These are phyloP conservation scores for Ramazzottius varieornatus DNA, from an alignment of 2,888 invertebrate species.

Conservation along the genomic window DNA sequence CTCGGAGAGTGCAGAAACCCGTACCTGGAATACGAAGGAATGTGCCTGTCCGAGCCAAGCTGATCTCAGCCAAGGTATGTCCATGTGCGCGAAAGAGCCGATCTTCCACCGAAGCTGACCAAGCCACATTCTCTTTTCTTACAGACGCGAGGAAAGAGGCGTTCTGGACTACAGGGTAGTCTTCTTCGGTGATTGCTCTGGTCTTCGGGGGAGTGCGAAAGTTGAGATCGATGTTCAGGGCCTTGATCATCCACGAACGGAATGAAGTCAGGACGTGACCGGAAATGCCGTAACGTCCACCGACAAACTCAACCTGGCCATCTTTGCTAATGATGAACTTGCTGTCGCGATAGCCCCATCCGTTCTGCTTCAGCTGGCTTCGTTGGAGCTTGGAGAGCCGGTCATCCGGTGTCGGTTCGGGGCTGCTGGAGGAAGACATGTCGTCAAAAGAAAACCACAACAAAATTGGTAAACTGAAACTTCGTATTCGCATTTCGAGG, in stretches of 20 bases:
- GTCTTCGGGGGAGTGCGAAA: background rate
- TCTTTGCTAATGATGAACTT: slow-evolving; percentile 41
- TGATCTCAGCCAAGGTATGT: slow-evolving; percentile 42
- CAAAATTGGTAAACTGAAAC: no score
- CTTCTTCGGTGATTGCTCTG: background rate
- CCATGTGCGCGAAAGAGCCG: slow-evolving; percentile 66
- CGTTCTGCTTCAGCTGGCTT: slow-evolving; percentile 82
- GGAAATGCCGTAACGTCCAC: slow-evolving; percentile 38
- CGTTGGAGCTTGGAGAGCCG: no score
- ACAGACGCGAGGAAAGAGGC: slow-evolving; percentile 34
- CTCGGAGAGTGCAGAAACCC: no score
- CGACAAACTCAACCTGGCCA: slow-evolving; percentile 47
- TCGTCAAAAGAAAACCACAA: no score
- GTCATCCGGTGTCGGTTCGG: no score
- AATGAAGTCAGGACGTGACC: slow-evolving; percentile 2
- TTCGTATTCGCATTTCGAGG: no score
- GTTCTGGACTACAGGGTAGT: background rate
- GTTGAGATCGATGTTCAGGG: background rate
- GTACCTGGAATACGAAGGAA: slow-evolving; percentile 57
- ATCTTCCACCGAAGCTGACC: slow-evolving; percentile 49
- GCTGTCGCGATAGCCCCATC: slow-evolving; percentile 97
- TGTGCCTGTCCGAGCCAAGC: slow-evolving; percentile 39
- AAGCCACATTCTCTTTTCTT: slow-evolving; percentile 29
- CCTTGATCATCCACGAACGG: slow-evolving; percentile 1
- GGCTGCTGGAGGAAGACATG: no score